Evolutionary conservation across 2,113 vertebrate genomes (phyloP), one percentile per base, ranked within the genome.

Genomic region (Upupa epops): DNA sequence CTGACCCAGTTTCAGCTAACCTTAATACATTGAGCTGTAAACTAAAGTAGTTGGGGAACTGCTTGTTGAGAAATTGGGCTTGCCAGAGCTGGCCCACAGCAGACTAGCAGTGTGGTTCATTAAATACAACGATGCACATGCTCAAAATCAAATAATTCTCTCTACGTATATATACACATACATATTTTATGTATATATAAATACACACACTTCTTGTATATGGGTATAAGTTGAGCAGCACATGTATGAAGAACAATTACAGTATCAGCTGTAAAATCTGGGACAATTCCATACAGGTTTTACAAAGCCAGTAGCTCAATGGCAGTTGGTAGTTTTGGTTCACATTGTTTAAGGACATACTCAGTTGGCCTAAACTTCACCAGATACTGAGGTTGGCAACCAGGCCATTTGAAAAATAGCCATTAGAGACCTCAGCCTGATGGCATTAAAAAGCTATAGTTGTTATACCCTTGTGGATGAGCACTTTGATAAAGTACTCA

Each of bases 1-100:
- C 92, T 95, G 94, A 96, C 95, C 95, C 91, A 96, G 21, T 96
- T 96, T 94, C 94, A 86, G 69, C 77, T 74, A 92, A 64, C 89
- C 69, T 90, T 86, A 94, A 86, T 93, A 92, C 26, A 1, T 76
- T 32, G 29, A 90, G 83, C 65, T 71, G 54, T n/a, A 71, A 93
- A 72, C 91, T 80, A 14, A 81, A 93, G 91, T 34, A 32, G 73
- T 68, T 71, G 92, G 92, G 89, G 86, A 86, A 56, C 79, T 45
- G 65, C 83, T 86, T 63, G 9, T 1, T 34, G 37, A 88, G 80
- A 59, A 86, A 88, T 8, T 29, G 45, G 46, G 59, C 63, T 92
- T 61, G 24, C 36, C 21, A 34, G 69, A 83, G 72, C 21, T 81
- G 66, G n/a, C 49, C 32, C 66, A 21, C n/a, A 72, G 55, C 60